Conservation (phyloP, 2,888 invertebrate genomes). For the Ecliptopera silaceata region DNA sequence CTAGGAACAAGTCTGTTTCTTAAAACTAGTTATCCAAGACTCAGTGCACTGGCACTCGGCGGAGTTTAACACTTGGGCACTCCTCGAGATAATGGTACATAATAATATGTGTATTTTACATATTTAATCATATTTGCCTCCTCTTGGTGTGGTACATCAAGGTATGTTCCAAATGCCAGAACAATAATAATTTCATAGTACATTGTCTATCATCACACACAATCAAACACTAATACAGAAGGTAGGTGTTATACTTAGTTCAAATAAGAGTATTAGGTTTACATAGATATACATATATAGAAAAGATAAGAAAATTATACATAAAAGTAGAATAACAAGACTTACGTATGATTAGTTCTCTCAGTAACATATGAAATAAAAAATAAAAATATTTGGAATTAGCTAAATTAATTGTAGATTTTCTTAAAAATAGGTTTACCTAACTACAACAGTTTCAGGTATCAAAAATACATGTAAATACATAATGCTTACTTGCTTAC, state of each 20-base stretch:
- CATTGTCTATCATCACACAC: no score
- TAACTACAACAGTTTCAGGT: neutral
- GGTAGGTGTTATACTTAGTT: no score
- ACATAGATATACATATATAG: no score
- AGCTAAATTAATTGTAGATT: neutral
- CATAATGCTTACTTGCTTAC: neutral
- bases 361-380: neutral
- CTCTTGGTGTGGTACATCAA: neutral
- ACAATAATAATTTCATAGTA: no score
- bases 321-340: neutral
- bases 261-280: no score
- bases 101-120: neutral
- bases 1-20: neutral
- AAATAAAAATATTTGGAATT: neutral
- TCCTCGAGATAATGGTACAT: neutral
- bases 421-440: neutral
- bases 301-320: no score
- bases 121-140: neutral
- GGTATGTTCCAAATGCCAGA: neutral
- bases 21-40: neutral
- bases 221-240: no score
- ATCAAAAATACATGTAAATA: conserved; percentile 1
- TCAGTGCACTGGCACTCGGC: neutral
- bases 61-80: neutral
- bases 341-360: neutral